These are phyloP conservation scores for Callinectes sapidus DNA, from an alignment of 2,888 invertebrate species.

Conservation along the genomic window DNA sequence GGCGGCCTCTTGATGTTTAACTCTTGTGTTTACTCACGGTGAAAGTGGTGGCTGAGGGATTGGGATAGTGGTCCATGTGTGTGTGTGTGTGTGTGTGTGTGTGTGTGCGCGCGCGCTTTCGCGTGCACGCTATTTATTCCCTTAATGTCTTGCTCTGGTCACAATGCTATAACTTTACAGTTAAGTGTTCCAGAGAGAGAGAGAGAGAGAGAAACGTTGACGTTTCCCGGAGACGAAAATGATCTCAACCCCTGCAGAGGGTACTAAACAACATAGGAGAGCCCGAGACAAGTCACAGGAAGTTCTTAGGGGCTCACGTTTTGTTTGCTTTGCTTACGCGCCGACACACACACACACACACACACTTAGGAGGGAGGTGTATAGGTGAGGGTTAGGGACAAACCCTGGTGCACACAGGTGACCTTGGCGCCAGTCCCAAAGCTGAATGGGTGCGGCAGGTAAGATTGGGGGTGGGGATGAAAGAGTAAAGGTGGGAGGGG, in stretches of 20 bases:
- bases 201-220: conserved; percentile 14
- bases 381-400: conserved; percentile 7
- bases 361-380: conserved; percentile 20
- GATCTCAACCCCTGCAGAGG: not conserved
- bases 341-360: conserved; percentile 32
- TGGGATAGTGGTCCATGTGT: not conserved
- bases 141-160: not conserved
- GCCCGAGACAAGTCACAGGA: not conserved
- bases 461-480: not conserved
- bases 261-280: not conserved
- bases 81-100: not conserved
- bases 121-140: not conserved
- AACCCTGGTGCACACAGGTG: not conserved
- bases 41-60: conserved; percentile 26
- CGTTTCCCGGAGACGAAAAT: not conserved
- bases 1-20: conserved; percentile 17
- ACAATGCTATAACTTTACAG: not conserved
- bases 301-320: not conserved
- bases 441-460: conserved; percentile 16
- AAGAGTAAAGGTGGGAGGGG: not conserved
- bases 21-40: conserved; percentile 36
- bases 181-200: not conserved
- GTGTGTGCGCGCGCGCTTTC: not conserved
- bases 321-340: conserved; percentile 31
- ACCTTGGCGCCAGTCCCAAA: conserved; percentile 6